Evolutionary conservation across 2,113 vertebrate genomes (phyloP).

Genomic region (Rynchops niger): DNA sequence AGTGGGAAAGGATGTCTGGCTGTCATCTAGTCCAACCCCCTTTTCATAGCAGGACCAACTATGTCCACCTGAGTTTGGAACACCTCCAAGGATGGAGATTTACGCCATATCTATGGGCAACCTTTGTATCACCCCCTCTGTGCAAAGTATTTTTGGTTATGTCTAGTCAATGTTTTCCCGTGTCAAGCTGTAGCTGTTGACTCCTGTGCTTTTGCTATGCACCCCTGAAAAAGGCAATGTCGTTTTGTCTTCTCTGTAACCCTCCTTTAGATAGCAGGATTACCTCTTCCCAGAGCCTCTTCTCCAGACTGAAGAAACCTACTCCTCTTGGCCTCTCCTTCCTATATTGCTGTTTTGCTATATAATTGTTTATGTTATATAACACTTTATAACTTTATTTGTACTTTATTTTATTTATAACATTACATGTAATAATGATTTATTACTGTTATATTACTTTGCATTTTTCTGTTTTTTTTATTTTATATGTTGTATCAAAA

Average conservation of each 20-base stretch:
- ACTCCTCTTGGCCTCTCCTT: neutral
- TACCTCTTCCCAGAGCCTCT: neutral
- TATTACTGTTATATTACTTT: neutral
- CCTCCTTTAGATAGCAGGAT: neutral
- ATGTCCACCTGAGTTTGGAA: neutral
- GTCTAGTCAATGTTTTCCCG: neutral
- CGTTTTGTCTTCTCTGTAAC: neutral
- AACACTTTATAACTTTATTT: neutral
- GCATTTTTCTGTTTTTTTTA: neutral
- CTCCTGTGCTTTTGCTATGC: neutral
- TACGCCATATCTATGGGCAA: neutral
- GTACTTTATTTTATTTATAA: neutral
- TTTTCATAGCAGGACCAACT: neutral
- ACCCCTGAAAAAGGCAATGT: neutral
- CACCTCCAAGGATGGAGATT: neutral
- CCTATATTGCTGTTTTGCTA: neutral
- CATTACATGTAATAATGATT: neutral
- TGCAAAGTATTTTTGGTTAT: neutral
- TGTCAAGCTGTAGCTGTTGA: neutral
- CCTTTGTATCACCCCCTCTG: neutral
- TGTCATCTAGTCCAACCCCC: neutral
- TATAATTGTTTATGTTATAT: neutral
- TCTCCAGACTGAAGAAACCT: neutral
- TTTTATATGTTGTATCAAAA: neutral
- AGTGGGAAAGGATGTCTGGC: neutral